A percentile compares a stretch with the other conserved stretches of the same genome.
Conservation (phyloP, 2,113 vertebrate species). For the Sclerurus mexicanus region DNA sequence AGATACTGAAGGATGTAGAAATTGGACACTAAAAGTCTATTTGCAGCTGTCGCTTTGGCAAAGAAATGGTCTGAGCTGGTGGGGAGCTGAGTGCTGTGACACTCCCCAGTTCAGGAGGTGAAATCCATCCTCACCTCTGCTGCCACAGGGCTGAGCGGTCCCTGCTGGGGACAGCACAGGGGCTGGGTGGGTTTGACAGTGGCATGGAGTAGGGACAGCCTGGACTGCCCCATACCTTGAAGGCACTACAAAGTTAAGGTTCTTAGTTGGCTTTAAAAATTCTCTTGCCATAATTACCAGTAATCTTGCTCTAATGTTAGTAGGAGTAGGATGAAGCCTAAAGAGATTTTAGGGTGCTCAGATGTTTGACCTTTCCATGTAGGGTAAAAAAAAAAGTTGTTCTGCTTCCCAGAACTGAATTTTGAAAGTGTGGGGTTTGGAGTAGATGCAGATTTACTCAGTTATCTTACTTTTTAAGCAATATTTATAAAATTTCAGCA, state of each 20-base stretch:
- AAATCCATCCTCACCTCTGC: background rate
- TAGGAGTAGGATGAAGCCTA: background rate
- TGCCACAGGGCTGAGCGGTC: background rate
- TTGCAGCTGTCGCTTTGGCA: background rate
- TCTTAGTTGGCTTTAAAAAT: background rate
- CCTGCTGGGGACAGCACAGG: background rate
- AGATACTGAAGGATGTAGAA: background rate
- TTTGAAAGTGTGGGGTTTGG: background rate
- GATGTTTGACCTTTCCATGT: background rate
- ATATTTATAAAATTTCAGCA: slow-evolving; percentile 60
- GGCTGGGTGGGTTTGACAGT: background rate
- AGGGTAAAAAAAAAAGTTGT: background rate
- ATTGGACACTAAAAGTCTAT: background rate
- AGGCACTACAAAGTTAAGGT: background rate
- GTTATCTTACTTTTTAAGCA: slow-evolving; percentile 29
- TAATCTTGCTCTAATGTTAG: too few relatives aligned
- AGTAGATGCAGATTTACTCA: background rate
- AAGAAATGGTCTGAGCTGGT: background rate
- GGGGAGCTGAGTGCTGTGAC: background rate
- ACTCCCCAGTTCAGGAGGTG: background rate
- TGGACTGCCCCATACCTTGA: rapidly evolving
- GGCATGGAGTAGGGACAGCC: background rate
- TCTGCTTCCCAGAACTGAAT: background rate
- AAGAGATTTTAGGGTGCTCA: background rate
- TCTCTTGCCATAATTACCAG: background rate